Evolutionary conservation across 2,797 vertebrate species (phyloP).

Genomic region (Arctocebus calabarensis): DNA sequence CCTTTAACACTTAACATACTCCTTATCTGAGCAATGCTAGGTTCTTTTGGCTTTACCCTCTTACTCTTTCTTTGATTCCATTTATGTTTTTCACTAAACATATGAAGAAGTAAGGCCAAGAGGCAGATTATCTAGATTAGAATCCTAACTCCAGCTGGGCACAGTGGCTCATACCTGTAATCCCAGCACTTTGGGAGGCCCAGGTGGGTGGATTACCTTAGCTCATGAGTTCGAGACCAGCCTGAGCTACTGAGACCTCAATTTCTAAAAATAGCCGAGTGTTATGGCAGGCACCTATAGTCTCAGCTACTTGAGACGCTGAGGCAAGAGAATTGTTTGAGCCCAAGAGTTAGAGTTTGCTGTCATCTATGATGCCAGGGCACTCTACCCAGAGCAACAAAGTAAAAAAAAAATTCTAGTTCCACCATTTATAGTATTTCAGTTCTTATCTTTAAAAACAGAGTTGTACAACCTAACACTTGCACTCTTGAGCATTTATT

Average conservation of each 20-base stretch:
- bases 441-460: conserved; percentile 39
- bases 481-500: conserved; percentile 21
- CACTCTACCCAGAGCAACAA: too few relatives aligned
- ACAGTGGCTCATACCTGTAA: too few relatives aligned
- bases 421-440: neutral
- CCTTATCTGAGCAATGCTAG: neutral
- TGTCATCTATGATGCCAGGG: too few relatives aligned
- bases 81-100: neutral
- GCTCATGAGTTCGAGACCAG: too few relatives aligned
- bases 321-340: too few relatives aligned
- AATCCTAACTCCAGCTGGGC: neutral
- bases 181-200: too few relatives aligned
- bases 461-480: neutral
- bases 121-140: neutral
- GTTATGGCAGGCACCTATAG: too few relatives aligned
- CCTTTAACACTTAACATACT: neutral
- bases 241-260: too few relatives aligned
- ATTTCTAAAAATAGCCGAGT: too few relatives aligned
- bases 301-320: too few relatives aligned
- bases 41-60: neutral
- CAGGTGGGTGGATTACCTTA: too few relatives aligned
- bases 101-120: neutral
- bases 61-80: neutral
- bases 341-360: too few relatives aligned
- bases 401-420: neutral